Evolutionary conservation across 2,797 vertebrate species (phyloP).

Genomic region (Lagocephalus sceleratus): DNA sequence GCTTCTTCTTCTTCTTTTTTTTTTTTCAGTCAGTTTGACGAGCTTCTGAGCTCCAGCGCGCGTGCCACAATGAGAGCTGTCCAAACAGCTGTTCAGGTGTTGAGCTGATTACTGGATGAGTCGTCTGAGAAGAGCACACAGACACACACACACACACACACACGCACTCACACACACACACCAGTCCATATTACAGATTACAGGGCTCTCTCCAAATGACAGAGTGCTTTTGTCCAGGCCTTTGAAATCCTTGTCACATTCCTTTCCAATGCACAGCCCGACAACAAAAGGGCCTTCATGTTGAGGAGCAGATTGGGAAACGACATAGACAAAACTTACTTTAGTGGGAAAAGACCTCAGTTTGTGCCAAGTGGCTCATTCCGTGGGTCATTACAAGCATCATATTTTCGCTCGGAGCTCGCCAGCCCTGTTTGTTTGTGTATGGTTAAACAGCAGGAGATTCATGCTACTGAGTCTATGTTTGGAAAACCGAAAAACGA

Average conservation of each 20-base stretch:
- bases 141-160: not conserved
- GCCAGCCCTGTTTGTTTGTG: slow-evolving; percentile 68
- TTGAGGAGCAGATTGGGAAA: slow-evolving; percentile 67
- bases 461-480: slow-evolving; percentile 34
- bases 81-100: slow-evolving; percentile 75
- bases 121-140: slow-evolving; percentile 34
- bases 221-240: slow-evolving; percentile 80
- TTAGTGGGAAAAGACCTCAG: slow-evolving; percentile 56
- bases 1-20: too few relatives aligned
- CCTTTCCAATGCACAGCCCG: slow-evolving; percentile 77
- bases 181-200: slow-evolving; percentile 78
- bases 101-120: slow-evolving; percentile 63
- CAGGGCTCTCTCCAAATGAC: slow-evolving; percentile 80
- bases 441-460: slow-evolving; percentile 42
- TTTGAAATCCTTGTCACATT: slow-evolving; percentile 81
- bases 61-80: slow-evolving; percentile 26
- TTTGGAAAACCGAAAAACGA: slow-evolving; percentile 57
- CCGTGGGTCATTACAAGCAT: slow-evolving; percentile 51
- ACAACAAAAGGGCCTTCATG: slow-evolving; percentile 80
- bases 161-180: slow-evolving; percentile 26
- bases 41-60: slow-evolving; percentile 10
- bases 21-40: slow-evolving; percentile 3
- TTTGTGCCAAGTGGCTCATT: slow-evolving; percentile 64
- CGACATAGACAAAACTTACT: slow-evolving; percentile 69
- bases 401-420: slow-evolving; percentile 38